Base-by-base conservation (phyloP, 2,888 invertebrate species). In the Pasiphila rectangulata region DNA sequence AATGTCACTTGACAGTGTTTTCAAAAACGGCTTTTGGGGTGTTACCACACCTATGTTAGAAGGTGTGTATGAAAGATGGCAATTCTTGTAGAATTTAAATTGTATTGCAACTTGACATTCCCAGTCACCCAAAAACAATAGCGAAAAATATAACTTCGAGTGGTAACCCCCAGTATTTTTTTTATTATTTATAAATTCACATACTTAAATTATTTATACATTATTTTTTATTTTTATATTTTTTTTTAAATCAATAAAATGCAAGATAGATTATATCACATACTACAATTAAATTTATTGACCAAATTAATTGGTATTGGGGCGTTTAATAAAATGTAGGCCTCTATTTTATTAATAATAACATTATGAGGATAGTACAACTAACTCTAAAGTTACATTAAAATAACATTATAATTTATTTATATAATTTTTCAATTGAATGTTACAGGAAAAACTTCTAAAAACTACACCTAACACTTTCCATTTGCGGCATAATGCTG, bases 251-350 rank as follows among this genome's bases (percentile, higher is more conserved):
- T 47, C 30, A 55, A 51, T 49, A 57, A 57, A 57, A 57, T 55
- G 55, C 55, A 53, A 46, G 48, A 46, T 49, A 49, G 42, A 53
- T 41, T 53, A 55, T 57, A 57, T 57, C 57, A 57, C 57, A 55
- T 57, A 51, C 55, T 55, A 51, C 24, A 51, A 42, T 50, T 30
- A 41, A 50, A 42, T 50, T 50, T 50, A 41, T 32, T 34, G 7
- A 50, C 50, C 45, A 50, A 50, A 50, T 36, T 7, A 16, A 50
- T 50, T 41, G 50, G 41, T 46, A 23, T 37, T 37, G 45, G 50
- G 49, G 45, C 36, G 36, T 32, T n/a, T n/a, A 50, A 45, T 27
- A 45, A 38, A 44, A 40, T 23, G 37, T 45, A 45, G 50, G 45
- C 50, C 50, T 50, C 30, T 49, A 16, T 19, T 40, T 37, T 41